Percentiles rank a stretch among this genome's conserved stretches.
phyloP scores from a whole-genome alignment of 2,888 invertebrate species.

The Hemithea aestivaria region DNA sequence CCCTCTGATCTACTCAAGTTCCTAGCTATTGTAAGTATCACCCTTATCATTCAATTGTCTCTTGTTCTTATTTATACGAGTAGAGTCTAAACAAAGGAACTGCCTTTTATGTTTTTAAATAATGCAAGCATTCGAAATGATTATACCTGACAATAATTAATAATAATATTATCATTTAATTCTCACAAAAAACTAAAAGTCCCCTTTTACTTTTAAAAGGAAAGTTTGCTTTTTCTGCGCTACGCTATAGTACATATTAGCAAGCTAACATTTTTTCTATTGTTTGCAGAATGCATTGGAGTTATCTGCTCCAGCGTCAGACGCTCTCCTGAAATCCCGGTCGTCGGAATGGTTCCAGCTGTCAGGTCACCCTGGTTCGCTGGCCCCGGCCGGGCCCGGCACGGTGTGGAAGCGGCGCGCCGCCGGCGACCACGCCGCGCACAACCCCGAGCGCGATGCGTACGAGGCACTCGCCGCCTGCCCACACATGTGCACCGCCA shows the following conservation, averaged over 20 bases:
- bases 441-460: conserved; percentile 86
- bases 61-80: neutral
- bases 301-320: conserved; percentile 93
- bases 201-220: conserved; percentile 2
- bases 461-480: conserved; percentile 90
- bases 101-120: no score
- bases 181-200: no score
- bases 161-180: no score
- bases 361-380: conserved; percentile 94
- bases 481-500: conserved; percentile 83
- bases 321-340: conserved; percentile 87
- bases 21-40: conserved; percentile 87
- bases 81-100: neutral
- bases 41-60: neutral
- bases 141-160: no score
- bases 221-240: no score
- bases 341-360: conserved; percentile 91
- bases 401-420: conserved; percentile 95
- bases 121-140: no score
- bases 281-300: conserved; percentile 92
- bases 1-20: conserved; percentile 82
- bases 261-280: conserved; percentile 27
- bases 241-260: no score
- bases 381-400: conserved; percentile 95
- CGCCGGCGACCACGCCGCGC: conserved; percentile 82